Evolutionary conservation across 2,113 vertebrate species (phyloP).

Genomic region (Nettapus auritus): DNA sequence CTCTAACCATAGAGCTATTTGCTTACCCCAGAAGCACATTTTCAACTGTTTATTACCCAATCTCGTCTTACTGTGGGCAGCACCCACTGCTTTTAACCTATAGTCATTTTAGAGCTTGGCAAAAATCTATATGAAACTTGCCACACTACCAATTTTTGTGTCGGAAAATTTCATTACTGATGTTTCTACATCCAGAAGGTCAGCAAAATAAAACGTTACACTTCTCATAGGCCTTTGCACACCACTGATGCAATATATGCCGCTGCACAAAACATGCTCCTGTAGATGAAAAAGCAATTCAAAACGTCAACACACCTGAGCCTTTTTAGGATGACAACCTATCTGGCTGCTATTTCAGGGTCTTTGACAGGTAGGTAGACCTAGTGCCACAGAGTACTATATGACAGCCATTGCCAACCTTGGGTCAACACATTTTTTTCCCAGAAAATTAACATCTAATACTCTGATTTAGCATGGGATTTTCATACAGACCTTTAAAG

Average conservation of each 20-base stretch:
- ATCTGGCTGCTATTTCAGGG: neutral
- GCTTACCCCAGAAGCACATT: neutral
- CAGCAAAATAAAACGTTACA: neutral
- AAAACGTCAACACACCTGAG: neutral
- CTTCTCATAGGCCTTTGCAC: neutral
- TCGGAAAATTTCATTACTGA: slow-evolving; percentile 2
- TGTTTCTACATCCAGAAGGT: neutral
- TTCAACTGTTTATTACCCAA: neutral
- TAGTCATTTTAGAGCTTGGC: neutral
- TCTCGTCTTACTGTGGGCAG: neutral
- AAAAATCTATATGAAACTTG: neutral
- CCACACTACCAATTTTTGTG: neutral
- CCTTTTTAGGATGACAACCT: neutral
- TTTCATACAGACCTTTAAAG: neutral
- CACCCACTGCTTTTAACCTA: neutral
- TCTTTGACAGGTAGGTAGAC: neutral
- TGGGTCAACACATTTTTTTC: neutral
- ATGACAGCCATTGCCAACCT: neutral
- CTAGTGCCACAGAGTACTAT: neutral
- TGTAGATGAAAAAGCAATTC: neutral
- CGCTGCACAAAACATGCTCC: neutral
- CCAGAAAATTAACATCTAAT: neutral
- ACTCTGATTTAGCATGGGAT: neutral
- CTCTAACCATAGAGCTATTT: neutral
- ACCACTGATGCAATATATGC: neutral